Evolutionary conservation across 1,140 invertebrate species (phyloP), one percentile per base, ranked within the genome.

Genomic region (Drosophila hydei): DNA sequence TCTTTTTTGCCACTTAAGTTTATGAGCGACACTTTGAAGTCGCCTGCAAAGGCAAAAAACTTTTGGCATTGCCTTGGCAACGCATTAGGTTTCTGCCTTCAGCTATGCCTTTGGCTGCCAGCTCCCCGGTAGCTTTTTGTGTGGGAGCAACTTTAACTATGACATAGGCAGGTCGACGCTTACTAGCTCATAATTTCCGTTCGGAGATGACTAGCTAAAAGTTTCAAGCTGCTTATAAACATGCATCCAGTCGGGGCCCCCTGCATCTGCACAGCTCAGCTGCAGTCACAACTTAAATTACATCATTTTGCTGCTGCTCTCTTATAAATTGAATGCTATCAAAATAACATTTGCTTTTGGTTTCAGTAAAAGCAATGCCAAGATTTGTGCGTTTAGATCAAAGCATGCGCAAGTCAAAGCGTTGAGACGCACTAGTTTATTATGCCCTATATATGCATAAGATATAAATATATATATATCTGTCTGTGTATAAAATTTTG

Each of bases 141-240:
- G 30, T 21, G 11, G 3, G 9, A 38, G 21, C 14, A 52, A 80
- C 40, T 72, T 65, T 36, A 59, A 68, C 51, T 64, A 40, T 27
- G 43, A 67, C 63, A 43, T 12, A 21, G 0, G 18, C 5, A 23
- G 63, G 47, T 64, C 59, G 61, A 50, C 62, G 9, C 50, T 51
- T 45, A 63, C 43, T 19, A 12, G 54, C 48, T 75, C 51, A 79
- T 68, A 72, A 84, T 84, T 84, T 83, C 61, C 75, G 52, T 33
- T 19, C 54, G 42, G 47, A 75, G 50, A 75, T 77, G 62, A 50
- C 42, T 8, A 30, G 19, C 9, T 12, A 18, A 6, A 51, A 51
- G 25, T 47, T 60, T 50, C 4, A 23, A 30, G 30, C 19, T 9
- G 30, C n/a, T 9, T 50, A 9, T 4, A 9, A 8, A 25, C 9